A percentile compares a stretch with the other conserved stretches of the same genome.
Conservation (phyloP, 2,113 vertebrate genomes). For the Chlorodrepanis virens region DNA sequence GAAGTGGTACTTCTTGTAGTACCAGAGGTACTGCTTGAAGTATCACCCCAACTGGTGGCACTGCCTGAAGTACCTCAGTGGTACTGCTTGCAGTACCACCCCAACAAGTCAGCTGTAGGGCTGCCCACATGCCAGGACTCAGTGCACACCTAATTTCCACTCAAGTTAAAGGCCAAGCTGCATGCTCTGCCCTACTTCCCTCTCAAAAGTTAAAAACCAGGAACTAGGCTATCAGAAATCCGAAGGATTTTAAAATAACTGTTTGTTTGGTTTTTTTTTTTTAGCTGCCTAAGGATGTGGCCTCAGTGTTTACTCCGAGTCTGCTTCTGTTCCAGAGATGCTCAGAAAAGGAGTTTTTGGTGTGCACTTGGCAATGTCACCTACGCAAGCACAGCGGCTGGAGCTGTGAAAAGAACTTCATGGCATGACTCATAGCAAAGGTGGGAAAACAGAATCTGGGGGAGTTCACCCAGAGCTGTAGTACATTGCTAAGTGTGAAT, state of each 20-base stretch:
- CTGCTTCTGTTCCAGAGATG: not conserved
- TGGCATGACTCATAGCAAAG: not conserved
- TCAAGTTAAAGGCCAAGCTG: not conserved
- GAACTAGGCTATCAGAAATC: not conserved
- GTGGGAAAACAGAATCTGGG: not conserved
- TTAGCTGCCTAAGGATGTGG: not conserved
- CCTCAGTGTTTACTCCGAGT: not conserved
- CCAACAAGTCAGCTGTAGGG: not conserved
- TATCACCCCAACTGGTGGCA: not conserved
- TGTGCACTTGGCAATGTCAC: not conserved
- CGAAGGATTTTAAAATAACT: not conserved
- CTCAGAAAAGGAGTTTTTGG: not conserved
- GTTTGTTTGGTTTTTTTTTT: not conserved
- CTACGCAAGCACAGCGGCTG: not conserved
- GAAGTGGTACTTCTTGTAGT: not conserved
- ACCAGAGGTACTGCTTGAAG: too few relatives aligned
- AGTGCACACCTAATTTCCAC: not conserved
- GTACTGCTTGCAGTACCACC: not conserved
- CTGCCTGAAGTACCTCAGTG: not conserved
- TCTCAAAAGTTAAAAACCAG: not conserved
- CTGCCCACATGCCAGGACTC: not conserved
- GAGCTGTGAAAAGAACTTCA: slow-evolving; percentile 3
- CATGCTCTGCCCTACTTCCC: not conserved
- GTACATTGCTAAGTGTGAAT: not conserved
- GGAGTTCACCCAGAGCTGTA: not conserved